These are phyloP conservation scores for Drosophila anceps DNA, from an alignment of 2,888 invertebrate genomes.

Conservation along the genomic window DNA sequence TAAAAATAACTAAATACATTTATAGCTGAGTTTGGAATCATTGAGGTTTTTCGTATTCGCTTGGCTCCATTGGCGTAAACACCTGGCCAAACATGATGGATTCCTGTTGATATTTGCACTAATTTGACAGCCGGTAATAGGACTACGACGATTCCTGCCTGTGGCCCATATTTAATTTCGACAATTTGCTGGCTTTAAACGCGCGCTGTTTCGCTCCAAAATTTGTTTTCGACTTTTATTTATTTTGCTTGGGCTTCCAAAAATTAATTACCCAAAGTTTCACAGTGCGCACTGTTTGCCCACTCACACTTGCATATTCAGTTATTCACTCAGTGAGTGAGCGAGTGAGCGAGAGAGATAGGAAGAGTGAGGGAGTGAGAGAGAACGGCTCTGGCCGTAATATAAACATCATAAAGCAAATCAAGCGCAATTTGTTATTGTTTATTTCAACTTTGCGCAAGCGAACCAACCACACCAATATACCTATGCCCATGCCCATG, in stretches of 20 bases:
- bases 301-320: constrained; percentile 13
- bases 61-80: background rate
- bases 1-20: background rate
- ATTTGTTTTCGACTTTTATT: constrained; percentile 56
- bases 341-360: background rate
- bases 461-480: constrained; percentile 39
- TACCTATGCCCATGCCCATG: background rate
- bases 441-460: constrained; percentile 78
- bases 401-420: constrained; percentile 79
- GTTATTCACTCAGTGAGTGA: constrained; percentile 11
- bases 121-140: constrained; percentile 20
- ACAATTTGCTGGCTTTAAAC: constrained; percentile 28
- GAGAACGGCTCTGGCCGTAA: constrained; percentile 38
- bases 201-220: constrained; percentile 33
- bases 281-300: constrained; percentile 27
- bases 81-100: constrained; percentile 13
- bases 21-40: background rate
- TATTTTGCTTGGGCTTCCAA: constrained; percentile 67
- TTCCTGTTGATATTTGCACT: constrained; percentile 13
- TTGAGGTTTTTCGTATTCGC: background rate
- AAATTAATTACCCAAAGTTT: constrained; percentile 72
- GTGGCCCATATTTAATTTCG: constrained; percentile 33
- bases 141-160: background rate
- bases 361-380: background rate
- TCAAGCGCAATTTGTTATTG: constrained; percentile 81